Evolutionary conservation across 2,113 vertebrate genomes (phyloP).

Genomic region (Corythoichthys intestinalis): DNA sequence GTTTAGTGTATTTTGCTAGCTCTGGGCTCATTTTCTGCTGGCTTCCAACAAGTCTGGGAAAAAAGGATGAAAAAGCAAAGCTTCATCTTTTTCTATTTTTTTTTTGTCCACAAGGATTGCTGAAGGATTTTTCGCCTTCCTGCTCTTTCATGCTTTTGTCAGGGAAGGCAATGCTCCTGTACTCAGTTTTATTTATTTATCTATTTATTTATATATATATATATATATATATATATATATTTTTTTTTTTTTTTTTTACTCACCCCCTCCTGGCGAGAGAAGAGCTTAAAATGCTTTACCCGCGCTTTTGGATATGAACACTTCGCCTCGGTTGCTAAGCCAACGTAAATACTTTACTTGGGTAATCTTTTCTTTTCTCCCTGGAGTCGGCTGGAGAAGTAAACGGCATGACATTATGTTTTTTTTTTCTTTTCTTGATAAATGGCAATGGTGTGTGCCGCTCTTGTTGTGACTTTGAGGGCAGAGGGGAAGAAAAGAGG

Average conservation of each 20-base stretch:
- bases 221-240: neutral
- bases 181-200: neutral
- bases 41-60: conserved; percentile 10
- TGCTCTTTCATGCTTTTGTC: conserved; percentile 32
- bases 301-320: conserved; percentile 12
- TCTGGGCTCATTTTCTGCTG: conserved; percentile 16
- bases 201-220: too few species aligned
- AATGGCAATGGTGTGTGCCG: conserved; percentile 30
- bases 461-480: conserved; percentile 29
- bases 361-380: conserved; percentile 7
- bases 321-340: conserved; percentile 20
- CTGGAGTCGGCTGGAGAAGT: conserved; percentile 15
- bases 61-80: conserved; percentile 19
- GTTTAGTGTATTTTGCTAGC: conserved; percentile 16
- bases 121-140: conserved; percentile 21
- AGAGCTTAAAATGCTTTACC: conserved; percentile 8
- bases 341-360: conserved; percentile 25
- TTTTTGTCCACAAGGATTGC: conserved; percentile 27
- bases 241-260: neutral
- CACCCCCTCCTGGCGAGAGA: conserved; percentile 3
- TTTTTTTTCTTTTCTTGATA: conserved; percentile 22
- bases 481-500: conserved; percentile 15
- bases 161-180: conserved; percentile 14
- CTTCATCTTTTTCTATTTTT: neutral
- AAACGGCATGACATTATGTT: conserved; percentile 21